A percentile compares a stretch with the other conserved stretches of the same genome.
Evolutionary conservation across 2,888 invertebrate genomes (phyloP).

Genomic region (Lasioglossum marginatum): DNA sequence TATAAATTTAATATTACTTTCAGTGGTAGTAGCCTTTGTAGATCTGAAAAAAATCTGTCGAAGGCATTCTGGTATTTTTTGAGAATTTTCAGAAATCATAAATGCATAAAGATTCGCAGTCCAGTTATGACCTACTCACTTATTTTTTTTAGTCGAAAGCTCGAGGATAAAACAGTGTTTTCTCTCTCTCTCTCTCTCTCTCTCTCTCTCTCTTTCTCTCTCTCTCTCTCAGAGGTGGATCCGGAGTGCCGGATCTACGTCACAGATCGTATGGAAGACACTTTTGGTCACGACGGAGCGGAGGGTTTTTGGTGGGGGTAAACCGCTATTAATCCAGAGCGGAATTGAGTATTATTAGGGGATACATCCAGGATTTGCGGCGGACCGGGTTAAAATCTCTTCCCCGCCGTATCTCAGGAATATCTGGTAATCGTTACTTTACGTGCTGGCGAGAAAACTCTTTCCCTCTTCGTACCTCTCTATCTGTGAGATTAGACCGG

Average conservation of each 20-base stretch:
- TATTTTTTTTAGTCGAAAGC: neutral
- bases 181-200: constrained; percentile 47
- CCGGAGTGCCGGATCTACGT: constrained; percentile 37
- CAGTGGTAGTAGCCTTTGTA: too few species aligned
- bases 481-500: constrained; percentile 80
- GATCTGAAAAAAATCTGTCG: too few species aligned
- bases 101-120: too few species aligned
- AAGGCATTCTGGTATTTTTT: too few species aligned
- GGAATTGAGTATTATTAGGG: constrained; percentile 84
- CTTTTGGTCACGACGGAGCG: constrained; percentile 44
- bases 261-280: constrained; percentile 62
- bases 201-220: constrained; percentile 24
- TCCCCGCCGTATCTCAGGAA: constrained; percentile 80
- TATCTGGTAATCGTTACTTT: constrained; percentile 80
- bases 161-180: neutral
- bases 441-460: constrained; percentile 67
- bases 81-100: too few species aligned
- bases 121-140: too few species aligned
- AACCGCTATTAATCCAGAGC: constrained; percentile 84
- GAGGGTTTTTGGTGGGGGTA: constrained; percentile 74
- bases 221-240: constrained; percentile 70
- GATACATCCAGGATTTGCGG: constrained; percentile 83
- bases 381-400: constrained; percentile 82
- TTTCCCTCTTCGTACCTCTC: constrained; percentile 59
- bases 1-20: too few species aligned